Percentiles rank a stretch among this genome's conserved stretches.
Evolutionary conservation across 2,888 invertebrate species (phyloP).

Genomic region (Microctonus brassicae): DNA sequence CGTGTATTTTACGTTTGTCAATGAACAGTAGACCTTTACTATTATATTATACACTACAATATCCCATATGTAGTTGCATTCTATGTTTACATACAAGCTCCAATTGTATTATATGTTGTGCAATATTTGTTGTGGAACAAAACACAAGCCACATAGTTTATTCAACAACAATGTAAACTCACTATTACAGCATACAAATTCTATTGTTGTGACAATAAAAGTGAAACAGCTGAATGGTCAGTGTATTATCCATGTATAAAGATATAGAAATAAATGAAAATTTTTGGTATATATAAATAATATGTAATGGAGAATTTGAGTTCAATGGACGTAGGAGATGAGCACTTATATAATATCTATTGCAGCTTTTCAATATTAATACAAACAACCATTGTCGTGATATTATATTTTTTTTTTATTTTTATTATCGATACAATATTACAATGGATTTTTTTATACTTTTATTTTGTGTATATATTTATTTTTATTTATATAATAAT

Average conservation of each 20-base stretch:
- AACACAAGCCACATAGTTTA: conserved; percentile 23
- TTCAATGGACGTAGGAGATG: not conserved
- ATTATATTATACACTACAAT: conserved; percentile 16
- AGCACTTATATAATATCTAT: not conserved
- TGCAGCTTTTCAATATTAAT: not conserved
- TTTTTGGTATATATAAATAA: not conserved
- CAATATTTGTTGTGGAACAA: conserved; percentile 23
- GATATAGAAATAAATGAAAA: not conserved
- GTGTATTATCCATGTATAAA: not conserved
- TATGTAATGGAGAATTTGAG: not conserved
- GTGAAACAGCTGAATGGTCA: not conserved
- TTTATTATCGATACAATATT: not conserved
- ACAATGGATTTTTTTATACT: not conserved
- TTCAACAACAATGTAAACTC: conserved; percentile 5
- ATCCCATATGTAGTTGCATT: not conserved
- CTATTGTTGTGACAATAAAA: not conserved
- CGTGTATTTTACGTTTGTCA: not conserved
- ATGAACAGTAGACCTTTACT: not conserved
- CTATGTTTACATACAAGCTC: not conserved
- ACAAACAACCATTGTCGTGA: not conserved
- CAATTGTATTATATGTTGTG: conserved; percentile 22
- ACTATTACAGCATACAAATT: not conserved
- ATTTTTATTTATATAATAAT: not conserved
- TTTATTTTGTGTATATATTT: not conserved
- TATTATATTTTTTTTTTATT: too few species aligned